Percentiles rank a stretch among this genome's conserved stretches.
Conservation (phyloP, 2,888 invertebrate species). For the Malachius bipustulatus region DNA sequence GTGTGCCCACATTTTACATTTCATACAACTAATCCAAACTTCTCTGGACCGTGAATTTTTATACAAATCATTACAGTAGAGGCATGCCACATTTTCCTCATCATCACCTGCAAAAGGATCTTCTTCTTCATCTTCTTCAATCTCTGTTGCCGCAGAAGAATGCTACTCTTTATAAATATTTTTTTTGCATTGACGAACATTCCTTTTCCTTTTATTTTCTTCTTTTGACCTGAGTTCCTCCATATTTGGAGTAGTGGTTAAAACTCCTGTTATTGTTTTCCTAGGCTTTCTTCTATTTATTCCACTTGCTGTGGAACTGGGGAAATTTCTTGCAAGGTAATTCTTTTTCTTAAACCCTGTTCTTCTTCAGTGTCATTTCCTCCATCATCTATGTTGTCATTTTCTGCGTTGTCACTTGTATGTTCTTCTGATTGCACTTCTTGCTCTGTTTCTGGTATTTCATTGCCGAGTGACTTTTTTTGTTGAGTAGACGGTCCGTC, state of each 20-base stretch:
- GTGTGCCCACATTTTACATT: constrained; percentile 6
- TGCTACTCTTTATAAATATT: constrained; percentile 1
- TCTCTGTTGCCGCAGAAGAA: constrained; percentile 3
- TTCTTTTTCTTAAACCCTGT: no score
- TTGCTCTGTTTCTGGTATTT: constrained; percentile 6
- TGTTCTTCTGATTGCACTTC: constrained; percentile 4
- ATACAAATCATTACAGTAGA: constrained; percentile 8
- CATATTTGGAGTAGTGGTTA: constrained; percentile 7
- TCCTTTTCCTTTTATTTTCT: constrained; percentile 6
- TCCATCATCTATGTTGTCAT: constrained; percentile 5
- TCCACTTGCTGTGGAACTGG: constrained; percentile 6
- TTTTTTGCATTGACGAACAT: constrained; percentile 7
- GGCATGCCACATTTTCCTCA: constrained; percentile 1
- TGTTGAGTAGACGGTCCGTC: not conserved
- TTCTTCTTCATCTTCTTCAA: constrained; percentile 7
- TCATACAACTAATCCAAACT: constrained; percentile 6
- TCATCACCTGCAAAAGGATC: constrained; percentile 4
- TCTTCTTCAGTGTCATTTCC: not conserved
- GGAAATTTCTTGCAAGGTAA: constrained; percentile 5
- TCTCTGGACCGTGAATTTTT: constrained; percentile 7
- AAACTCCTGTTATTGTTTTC: constrained; percentile 8
- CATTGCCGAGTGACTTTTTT: constrained; percentile 1
- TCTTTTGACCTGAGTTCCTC: constrained; percentile 5
- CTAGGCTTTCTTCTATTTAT: constrained; percentile 4
- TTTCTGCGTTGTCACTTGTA: constrained; percentile 6